A percentile compares a stretch with the other conserved stretches of the same genome.
Conservation (phyloP, 1,140 invertebrate genomes). For the Latrodectus geometricus region DNA sequence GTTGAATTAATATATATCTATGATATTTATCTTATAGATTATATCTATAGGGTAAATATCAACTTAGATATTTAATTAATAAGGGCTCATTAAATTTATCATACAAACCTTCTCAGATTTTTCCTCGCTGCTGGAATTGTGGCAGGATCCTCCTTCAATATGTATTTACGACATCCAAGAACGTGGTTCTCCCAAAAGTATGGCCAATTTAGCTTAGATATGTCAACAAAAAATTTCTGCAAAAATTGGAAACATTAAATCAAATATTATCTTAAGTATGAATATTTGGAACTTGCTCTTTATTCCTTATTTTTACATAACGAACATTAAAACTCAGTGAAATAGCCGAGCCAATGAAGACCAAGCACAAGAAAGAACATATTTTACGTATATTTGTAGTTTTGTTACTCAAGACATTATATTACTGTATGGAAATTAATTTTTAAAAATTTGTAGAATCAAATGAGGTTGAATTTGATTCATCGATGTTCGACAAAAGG, state of each 20-base stretch:
- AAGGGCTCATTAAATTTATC: not conserved
- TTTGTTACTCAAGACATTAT: no score
- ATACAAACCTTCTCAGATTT: conserved; percentile 67
- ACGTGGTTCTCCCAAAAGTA: conserved; percentile 79
- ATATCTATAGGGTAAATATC: not conserved
- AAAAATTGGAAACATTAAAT: not conserved
- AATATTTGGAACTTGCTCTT: no score
- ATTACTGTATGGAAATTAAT: no score
- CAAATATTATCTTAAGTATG: no score
- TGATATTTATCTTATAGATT: not conserved
- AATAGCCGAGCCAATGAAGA: no score
- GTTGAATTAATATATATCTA: not conserved
- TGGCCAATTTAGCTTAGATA: conserved; percentile 77
- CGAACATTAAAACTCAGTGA: no score
- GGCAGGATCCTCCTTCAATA: conserved; percentile 84
- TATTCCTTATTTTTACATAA: no score
- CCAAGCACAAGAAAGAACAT: no score
- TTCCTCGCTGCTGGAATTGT: conserved; percentile 79
- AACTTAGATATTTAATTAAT: not conserved
- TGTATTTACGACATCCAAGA: conserved; percentile 79
- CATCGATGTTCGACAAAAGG: no score
- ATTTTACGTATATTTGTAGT: no score
- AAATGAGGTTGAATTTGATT: no score
- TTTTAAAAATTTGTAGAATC: no score
- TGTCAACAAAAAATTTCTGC: conserved; percentile 77